phyloP scores from a whole-genome alignment of 2,888 invertebrate species.

The Coelopa pilipes region DNA sequence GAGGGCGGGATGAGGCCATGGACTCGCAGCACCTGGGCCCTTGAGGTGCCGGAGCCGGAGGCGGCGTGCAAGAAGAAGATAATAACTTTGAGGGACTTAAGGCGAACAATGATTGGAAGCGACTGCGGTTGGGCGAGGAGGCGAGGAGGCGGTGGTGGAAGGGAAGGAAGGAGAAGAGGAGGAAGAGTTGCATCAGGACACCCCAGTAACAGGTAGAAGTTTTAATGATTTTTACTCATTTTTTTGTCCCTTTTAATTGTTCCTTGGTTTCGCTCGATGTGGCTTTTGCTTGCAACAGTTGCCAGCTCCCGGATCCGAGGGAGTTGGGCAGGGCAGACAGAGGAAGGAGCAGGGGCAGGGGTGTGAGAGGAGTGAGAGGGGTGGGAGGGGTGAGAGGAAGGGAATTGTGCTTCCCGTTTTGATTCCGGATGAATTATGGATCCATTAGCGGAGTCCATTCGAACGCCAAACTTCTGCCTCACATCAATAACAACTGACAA shows the following conservation, averaged over 20 bases:
- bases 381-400: no score
- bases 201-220: no score
- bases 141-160: not conserved
- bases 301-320: no score
- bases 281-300: no score
- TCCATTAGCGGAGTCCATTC: constrained; percentile 65
- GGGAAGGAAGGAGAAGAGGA: no score
- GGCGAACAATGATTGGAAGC: constrained; percentile 25
- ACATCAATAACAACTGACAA: constrained; percentile 38
- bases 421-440: constrained; percentile 60
- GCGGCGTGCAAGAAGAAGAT: constrained; percentile 33
- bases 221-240: no score
- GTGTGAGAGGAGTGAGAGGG: no score
- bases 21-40: not conserved
- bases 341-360: no score
- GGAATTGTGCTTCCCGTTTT: not conserved
- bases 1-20: not conserved
- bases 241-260: no score
- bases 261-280: no score
- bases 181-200: no score
- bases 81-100: constrained; percentile 37
- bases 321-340: no score
- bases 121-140: constrained; percentile 1
- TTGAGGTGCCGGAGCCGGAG: not conserved
- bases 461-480: constrained; percentile 46